phyloP scores from a whole-genome alignment of 2,797 vertebrate species.

The Lerista edwardsae region DNA sequence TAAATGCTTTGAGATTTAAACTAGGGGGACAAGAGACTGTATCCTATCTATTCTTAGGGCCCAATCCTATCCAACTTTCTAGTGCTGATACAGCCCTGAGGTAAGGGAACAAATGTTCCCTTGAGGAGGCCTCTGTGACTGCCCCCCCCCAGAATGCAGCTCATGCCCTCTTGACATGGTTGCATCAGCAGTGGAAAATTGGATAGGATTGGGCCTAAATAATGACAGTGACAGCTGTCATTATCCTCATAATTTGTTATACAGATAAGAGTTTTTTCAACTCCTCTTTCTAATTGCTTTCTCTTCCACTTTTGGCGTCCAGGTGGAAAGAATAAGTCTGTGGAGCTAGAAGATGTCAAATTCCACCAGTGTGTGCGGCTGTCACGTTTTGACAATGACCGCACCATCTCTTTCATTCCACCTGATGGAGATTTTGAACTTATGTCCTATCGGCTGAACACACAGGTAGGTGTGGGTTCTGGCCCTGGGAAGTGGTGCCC shows the following conservation, averaged over 20 bases:
- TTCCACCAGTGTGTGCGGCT: slow-evolving; percentile 95
- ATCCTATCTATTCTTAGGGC: neutral
- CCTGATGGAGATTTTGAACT: slow-evolving; percentile 95
- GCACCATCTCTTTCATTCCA: slow-evolving; percentile 94
- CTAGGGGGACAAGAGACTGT: neutral
- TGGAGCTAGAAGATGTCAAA: slow-evolving; percentile 94
- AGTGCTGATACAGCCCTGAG: too few relatives aligned
- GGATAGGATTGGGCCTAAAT: too few relatives aligned
- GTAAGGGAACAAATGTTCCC: too few relatives aligned
- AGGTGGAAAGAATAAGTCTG: slow-evolving; percentile 95
- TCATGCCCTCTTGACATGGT: too few relatives aligned
- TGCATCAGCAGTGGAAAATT: too few relatives aligned
- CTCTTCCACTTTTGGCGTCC: slow-evolving; percentile 11
- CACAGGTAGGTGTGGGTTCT: slow-evolving; percentile 81
- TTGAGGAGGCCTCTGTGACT: too few relatives aligned
- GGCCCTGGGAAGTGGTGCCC: neutral
- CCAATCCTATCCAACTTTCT: too few relatives aligned
- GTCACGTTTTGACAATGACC: slow-evolving; percentile 93
- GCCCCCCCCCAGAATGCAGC: too few relatives aligned
- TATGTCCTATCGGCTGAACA: slow-evolving; percentile 94
- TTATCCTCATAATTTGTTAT: neutral
- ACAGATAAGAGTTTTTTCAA: neutral
- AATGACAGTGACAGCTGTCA: neutral
- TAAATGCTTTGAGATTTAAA: neutral
- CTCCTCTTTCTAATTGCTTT: neutral